Evolutionary conservation across 2,888 invertebrate genomes (phyloP), one percentile per base, ranked within the genome.

Genomic region (Troides helena): DNA sequence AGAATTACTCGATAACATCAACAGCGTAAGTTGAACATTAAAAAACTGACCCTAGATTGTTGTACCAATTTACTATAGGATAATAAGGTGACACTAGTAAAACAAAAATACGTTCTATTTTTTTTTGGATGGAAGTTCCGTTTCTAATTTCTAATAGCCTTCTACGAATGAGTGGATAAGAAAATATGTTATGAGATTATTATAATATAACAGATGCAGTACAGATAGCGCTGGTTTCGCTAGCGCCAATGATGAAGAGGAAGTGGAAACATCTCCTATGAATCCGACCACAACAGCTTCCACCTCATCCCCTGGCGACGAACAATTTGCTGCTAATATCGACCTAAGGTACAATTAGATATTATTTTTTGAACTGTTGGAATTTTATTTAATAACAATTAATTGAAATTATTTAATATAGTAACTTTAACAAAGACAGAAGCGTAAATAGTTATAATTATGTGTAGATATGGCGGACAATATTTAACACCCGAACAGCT

Each of bases 401-500:
- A 30, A 30, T 30, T 30, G 30, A 30, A 30, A 30, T 30, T 30
- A 30, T 30, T 30, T 30, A 30, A 30, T 30, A 30, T 30, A 30
- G 30, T 30, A 30, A 30, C 30, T 30, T 30, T 30, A 30, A 30
- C 30, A 30, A 30, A 30, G 30, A 30, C 30, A 3, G 30, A 30
- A 21, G 21, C 21, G 21, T 21, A 21, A 21, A 21, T 21, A 21
- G 21, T 21, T 21, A 21, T 21, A 21, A 21, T 21, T 0, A 21
- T 21, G 0, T 1, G 21, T 21, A 21, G 21, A 21, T 93, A 93
- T 73, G 85, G 90, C 10, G 92, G 93, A 0, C 93, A 93, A 72
- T 92, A 90, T 61, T 76, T 93, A 30, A 90, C 92, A 1, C 87
- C 89, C 12, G 92, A 92, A 62, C 92, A 93, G 75, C 78, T 93